Percentiles rank a stretch among this genome's conserved stretches.
Conservation (phyloP, 2,797 vertebrate species). For the Clangula hyemalis region DNA sequence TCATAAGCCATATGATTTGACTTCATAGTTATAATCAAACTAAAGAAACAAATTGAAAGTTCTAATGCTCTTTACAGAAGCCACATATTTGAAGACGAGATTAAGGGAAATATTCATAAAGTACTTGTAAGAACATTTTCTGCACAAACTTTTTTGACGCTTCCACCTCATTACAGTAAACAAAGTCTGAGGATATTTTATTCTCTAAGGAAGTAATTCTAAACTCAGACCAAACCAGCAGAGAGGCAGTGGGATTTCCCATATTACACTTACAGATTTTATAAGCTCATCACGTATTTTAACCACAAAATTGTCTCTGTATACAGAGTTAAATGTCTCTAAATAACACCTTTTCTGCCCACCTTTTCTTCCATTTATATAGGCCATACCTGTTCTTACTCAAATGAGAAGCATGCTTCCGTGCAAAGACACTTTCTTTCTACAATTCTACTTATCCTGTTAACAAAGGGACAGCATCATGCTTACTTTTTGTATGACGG, state of each 20-base stretch:
- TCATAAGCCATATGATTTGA: not conserved
- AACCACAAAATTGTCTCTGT: not conserved
- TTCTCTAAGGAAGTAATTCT: not conserved
- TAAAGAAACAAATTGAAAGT: not conserved
- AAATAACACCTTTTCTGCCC: not conserved
- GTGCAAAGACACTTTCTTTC: not conserved
- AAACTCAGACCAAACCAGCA: not conserved
- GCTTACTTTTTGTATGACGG: constrained; percentile 87
- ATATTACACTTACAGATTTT: not conserved
- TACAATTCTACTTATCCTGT: not conserved
- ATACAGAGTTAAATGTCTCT: not conserved
- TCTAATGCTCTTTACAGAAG: not conserved
- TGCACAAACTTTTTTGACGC: not conserved
- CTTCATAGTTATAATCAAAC: not conserved
- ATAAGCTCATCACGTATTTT: not conserved
- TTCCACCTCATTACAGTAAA: not conserved
- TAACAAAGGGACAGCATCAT: not conserved
- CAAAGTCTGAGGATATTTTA: not conserved
- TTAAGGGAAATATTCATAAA: not conserved
- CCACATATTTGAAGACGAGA: not conserved
- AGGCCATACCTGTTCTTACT: not conserved
- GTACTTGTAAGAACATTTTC: not conserved
- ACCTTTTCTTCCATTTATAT: not conserved
- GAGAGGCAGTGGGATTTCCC: not conserved
- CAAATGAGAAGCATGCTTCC: not conserved